Percentiles rank a stretch among this genome's conserved stretches.
Conservation (phyloP, 2,113 vertebrate genomes). For the Stegostoma tigrinum region DNA sequence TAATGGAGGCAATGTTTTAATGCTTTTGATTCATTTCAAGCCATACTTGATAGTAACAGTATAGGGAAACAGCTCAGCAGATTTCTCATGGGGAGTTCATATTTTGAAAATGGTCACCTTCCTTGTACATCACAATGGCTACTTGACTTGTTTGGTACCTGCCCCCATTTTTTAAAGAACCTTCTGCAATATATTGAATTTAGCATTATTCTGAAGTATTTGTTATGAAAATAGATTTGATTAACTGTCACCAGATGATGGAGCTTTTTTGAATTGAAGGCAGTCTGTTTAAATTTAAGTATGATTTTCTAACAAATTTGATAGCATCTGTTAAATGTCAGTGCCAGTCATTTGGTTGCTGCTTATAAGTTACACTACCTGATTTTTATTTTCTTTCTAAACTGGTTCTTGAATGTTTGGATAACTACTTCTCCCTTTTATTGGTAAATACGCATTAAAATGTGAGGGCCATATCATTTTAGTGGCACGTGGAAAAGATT, state of each 20-base stretch:
- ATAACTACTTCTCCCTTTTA: background rate
- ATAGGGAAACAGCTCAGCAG: background rate
- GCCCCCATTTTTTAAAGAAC: background rate
- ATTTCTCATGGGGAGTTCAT: background rate
- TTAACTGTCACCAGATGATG: background rate
- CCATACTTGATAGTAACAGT: background rate
- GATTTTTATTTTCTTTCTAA: background rate
- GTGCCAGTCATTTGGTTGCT: background rate
- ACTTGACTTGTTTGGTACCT: background rate
- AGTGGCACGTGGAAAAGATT: background rate
- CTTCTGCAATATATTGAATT: background rate
- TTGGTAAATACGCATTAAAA: background rate
- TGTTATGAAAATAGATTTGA: background rate
- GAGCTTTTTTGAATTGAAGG: background rate
- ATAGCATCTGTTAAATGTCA: background rate
- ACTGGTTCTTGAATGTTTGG: background rate
- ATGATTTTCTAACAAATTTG: background rate
- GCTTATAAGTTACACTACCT: background rate
- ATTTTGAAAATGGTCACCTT: background rate
- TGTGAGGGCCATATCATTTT: background rate
- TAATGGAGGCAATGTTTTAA: background rate
- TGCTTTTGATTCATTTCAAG: background rate
- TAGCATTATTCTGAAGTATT: background rate
- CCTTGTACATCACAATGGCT: background rate
- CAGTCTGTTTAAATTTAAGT: background rate